Base-by-base conservation (phyloP, 2,113 vertebrate genomes). In the Cryptotis parvus region DNA sequence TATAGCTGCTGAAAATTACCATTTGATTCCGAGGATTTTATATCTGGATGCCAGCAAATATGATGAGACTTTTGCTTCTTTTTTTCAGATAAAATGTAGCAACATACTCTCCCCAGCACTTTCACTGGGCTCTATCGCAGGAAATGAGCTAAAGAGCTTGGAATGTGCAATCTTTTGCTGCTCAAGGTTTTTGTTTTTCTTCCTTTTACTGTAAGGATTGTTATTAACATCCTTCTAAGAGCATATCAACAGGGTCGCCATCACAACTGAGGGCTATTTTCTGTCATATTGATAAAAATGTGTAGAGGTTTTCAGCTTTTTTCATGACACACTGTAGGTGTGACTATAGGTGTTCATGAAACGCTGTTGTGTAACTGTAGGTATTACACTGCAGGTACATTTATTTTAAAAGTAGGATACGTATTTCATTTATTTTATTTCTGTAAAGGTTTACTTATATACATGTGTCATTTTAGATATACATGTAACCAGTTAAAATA, bases 131-230 rank as follows among this genome's bases (percentile, higher is more conserved):
- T 65, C 41, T 37, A 1, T 37, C 15, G n/a, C 31, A 86, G 84
- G 86, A 90, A 86, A 85, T 94, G 69, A 73, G 85, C 70, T 90
- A 65, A 87, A 1, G 5, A 68, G 84, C 66, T 93, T 90, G 86
- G 92, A 94, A 93, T 91, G 89, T 89, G 26, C 55, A 55, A n/a
- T 69, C 63, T 79, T 88, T 84, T 29, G 33, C 26, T 83, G 63
- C 18, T 90, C 63, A 94, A 84, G 81, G 78, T 43, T 66, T 94
- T 90, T 91, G 43, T 45, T 87, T 94, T 86, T 76, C 52, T 69
- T 74, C 31, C 52, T 87, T 84, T 78, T 58, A 70, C 76, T 88
- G 35, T 89, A 80, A 76, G 61, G 27, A 39, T 82, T 95, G 69
- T 88, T 84, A 14, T 92, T 91, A 79, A 43, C 4, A 55, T 49